These are phyloP conservation scores for Petrocephalus sullivani DNA, from an alignment of 2,797 vertebrate species.

Conservation along the genomic window DNA sequence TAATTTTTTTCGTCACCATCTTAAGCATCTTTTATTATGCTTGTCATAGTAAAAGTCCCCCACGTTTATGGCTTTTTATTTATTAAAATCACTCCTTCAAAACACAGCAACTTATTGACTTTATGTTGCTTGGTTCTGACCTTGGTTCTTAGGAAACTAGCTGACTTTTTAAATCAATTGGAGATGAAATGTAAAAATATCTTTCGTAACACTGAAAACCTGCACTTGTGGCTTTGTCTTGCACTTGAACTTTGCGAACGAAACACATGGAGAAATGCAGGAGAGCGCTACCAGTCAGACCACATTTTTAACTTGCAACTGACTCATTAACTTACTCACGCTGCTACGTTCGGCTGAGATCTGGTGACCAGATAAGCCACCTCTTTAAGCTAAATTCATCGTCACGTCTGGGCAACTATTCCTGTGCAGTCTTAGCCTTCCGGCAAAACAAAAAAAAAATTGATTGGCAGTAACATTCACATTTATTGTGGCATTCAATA, in stretches of 20 bases:
- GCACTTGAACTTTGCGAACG: background rate
- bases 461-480: background rate
- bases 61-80: background rate
- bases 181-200: background rate
- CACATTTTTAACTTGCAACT: background rate
- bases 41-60: slow-evolving; percentile 3
- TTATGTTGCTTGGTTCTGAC: background rate
- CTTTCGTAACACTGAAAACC: background rate
- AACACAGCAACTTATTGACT: background rate
- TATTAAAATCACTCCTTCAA: background rate
- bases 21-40: background rate
- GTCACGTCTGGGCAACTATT: background rate
- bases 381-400: background rate
- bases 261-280: background rate
- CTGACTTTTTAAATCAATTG: background rate
- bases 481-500: background rate
- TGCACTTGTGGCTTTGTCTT: background rate
- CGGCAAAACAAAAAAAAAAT: background rate
- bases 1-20: background rate
- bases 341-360: background rate
- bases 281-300: background rate
- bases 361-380: background rate
- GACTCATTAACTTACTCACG: background rate
- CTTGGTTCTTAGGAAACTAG: background rate
- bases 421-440: background rate